These are phyloP conservation scores for Taenaris catops DNA, from an alignment of 2,888 invertebrate genomes.

Conservation along the genomic window DNA sequence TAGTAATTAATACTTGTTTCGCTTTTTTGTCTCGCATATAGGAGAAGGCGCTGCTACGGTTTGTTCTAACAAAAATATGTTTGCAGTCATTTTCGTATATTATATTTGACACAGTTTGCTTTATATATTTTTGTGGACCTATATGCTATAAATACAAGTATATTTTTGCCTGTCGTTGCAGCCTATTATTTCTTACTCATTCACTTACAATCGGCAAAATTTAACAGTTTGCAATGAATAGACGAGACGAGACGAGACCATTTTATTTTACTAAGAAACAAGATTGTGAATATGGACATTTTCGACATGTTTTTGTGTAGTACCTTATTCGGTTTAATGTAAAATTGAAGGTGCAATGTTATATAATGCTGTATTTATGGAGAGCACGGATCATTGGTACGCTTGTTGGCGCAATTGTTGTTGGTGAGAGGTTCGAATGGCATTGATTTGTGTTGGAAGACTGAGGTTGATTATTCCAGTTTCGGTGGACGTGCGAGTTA, in stretches of 20 bases:
- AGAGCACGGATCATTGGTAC: conserved; percentile 34
- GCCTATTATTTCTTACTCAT: too few relatives aligned
- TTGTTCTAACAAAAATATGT: too few relatives aligned
- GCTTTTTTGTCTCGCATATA: too few relatives aligned
- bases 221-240: neutral
- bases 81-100: too few relatives aligned
- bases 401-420: conserved; percentile 48
- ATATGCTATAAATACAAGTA: too few relatives aligned
- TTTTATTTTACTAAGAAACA: conserved; percentile 22
- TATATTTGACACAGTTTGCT: too few relatives aligned
- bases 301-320: conserved; percentile 58
- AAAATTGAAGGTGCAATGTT: conserved; percentile 75
- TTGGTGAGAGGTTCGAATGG: conserved; percentile 54
- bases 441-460: conserved; percentile 74
- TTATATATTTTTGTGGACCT: too few relatives aligned
- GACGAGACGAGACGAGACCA: neutral
- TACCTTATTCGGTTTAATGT: conserved; percentile 50
- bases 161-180: too few relatives aligned
- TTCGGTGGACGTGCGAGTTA: conserved; percentile 74
- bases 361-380: conserved; percentile 52
- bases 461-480: conserved; percentile 78
- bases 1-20: too few relatives aligned
- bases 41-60: too few relatives aligned
- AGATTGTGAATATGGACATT: conserved; percentile 40
- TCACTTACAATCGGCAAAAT: too few relatives aligned